A percentile compares a stretch with the other conserved stretches of the same genome.
Conservation (phyloP, 2,797 vertebrate species). For the Lacerta viridis region DNA sequence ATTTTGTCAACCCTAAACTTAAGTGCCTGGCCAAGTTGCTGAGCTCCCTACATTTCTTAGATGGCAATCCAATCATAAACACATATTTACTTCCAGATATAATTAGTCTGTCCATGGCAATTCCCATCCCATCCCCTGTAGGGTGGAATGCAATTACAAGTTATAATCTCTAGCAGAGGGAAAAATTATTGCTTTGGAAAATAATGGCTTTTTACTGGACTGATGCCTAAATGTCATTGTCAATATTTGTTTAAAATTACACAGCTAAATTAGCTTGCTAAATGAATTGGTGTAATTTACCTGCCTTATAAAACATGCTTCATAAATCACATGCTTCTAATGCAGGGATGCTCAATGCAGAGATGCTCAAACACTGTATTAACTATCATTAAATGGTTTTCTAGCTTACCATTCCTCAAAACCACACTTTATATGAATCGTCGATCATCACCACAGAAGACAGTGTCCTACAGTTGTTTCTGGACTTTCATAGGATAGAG, state of each 20-base stretch:
- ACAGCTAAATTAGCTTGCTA: constrained; percentile 42
- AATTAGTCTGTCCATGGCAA: not conserved
- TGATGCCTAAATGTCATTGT: constrained; percentile 21
- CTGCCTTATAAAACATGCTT: constrained; percentile 22
- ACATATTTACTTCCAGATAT: not conserved
- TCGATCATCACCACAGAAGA: not conserved
- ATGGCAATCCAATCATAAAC: not conserved
- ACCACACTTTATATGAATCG: not conserved
- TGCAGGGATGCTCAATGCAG: constrained; percentile 22
- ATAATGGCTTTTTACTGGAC: constrained; percentile 29
- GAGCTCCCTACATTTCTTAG: not conserved
- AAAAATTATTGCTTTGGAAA: not conserved
- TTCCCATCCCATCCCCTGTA: not conserved
- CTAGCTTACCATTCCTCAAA: constrained; percentile 4
- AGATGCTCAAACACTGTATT: constrained; percentile 4
- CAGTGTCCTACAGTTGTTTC: not conserved
- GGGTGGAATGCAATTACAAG: constrained; percentile 34
- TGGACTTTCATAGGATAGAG: not conserved
- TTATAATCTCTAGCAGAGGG: constrained; percentile 18
- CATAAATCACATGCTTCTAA: constrained; percentile 41
- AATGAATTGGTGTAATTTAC: constrained; percentile 35
- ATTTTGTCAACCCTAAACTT: not conserved
- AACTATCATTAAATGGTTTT: constrained; percentile 1
- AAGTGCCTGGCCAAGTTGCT: not conserved
- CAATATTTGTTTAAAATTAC: constrained; percentile 56